Evolutionary conservation across 2,888 invertebrate species (phyloP), one percentile per base, ranked within the genome.

Genomic region (Phaonia tiefii): DNA sequence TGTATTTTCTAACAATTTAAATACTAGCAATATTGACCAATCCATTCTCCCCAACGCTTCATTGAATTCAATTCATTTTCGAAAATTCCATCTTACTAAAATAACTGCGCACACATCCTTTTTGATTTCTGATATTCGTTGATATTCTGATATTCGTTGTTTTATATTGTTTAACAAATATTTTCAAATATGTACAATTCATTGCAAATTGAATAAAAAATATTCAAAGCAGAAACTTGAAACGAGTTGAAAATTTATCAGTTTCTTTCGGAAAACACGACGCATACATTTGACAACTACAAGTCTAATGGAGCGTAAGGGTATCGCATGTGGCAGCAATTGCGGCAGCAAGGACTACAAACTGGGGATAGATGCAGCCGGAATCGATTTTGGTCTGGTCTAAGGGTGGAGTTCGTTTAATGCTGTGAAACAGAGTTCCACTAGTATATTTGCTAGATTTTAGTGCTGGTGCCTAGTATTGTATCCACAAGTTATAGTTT

Each of bases 291-390:
- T 80, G 80, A 75, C 80, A 79, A n/a, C n/a, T 73, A 76, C 69
- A 79, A 78, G 78, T 82, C 82, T 72, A 82, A 82, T 82, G 75
- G 73, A 82, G 82, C 79, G 46, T 82, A 72, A 78, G 63, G 8
- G 71, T 13, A 63, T 11, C 71, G 75, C 65, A 31, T 31, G 75
- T 74, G 70, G 70, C 70, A 69, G 37, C 42, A n/a, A n/a, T n/a
- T n/a, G 69, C 78, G 69, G 78, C 73, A 73, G 67, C n/a, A n/a
- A n/a, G n/a, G n/a, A n/a, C n/a, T n/a, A n/a, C n/a, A n/a, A n/a
- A n/a, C n/a, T n/a, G n/a, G 11, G 10, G 20, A 0, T 39, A 1
- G 1, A 11, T 10, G 25, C n/a, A n/a, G 10, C 1, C 8, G 44
- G n/a, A 5, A 17, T 15, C 5, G 5, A n/a, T 49, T 49, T 5